These are phyloP conservation scores for Cheilosia pagana DNA, from an alignment of 2,888 invertebrate genomes.

Conservation along the genomic window DNA sequence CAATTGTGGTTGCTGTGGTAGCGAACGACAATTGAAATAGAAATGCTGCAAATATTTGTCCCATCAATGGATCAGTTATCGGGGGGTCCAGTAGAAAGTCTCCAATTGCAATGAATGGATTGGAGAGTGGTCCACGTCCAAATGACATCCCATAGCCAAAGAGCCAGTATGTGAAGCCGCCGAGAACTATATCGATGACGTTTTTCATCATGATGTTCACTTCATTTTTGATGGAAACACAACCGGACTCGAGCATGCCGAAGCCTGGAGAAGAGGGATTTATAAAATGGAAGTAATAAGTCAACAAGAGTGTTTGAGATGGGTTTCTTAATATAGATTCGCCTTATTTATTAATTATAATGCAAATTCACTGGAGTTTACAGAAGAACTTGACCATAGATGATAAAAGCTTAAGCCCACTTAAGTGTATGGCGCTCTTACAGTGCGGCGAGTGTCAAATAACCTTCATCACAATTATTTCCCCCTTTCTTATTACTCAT, in stretches of 20 bases:
- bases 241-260: constrained; percentile 96
- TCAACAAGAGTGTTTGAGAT: neutral
- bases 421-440: no score
- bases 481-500: no score
- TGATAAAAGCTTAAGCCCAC: no score
- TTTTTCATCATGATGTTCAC: constrained; percentile 99
- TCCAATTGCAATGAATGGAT: constrained; percentile 92
- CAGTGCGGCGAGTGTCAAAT: no score
- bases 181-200: constrained; percentile 95
- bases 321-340: no score
- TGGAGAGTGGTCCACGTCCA: constrained; percentile 89
- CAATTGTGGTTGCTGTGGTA: constrained; percentile 93
- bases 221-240: constrained; percentile 96
- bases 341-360: no score
- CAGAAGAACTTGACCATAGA: no score
- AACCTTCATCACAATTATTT: no score
- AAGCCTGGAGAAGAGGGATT: constrained; percentile 87
- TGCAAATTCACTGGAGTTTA: no score
- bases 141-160: constrained; percentile 97
- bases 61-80: constrained; percentile 90
- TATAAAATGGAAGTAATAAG: neutral
- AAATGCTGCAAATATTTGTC: constrained; percentile 93
- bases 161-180: constrained; percentile 95
- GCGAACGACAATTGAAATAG: constrained; percentile 96
- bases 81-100: constrained; percentile 92